A percentile compares a stretch with the other conserved stretches of the same genome.
phyloP scores from a whole-genome alignment of 2,888 invertebrate genomes.

The Netelia melanura region DNA sequence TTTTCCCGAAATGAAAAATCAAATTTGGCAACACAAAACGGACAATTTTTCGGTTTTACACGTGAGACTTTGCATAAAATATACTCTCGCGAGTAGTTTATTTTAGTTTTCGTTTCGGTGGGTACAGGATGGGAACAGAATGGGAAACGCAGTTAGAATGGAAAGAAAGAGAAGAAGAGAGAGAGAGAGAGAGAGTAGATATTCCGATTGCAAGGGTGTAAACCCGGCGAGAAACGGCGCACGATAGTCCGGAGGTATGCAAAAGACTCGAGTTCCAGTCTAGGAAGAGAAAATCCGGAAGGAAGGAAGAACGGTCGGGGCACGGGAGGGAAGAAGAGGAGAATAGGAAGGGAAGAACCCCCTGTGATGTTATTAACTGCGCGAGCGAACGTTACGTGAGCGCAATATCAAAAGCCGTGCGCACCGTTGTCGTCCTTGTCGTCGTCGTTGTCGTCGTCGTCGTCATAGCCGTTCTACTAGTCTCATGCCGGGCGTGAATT shows the following conservation, averaged over 20 bases:
- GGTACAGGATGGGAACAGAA: constrained; percentile 23
- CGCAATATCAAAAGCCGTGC: constrained; percentile 72
- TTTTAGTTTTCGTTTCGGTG: constrained; percentile 41
- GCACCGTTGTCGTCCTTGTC: constrained; percentile 42
- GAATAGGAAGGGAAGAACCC: constrained; percentile 60
- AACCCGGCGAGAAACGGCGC: constrained; percentile 34
- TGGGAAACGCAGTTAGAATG: neutral
- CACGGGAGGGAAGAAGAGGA: neutral
- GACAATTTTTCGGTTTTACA: constrained; percentile 12
- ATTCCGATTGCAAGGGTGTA: constrained; percentile 43
- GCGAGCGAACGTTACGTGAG: constrained; percentile 72
- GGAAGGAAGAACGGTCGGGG: constrained; percentile 36
- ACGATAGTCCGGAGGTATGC: constrained; percentile 48
- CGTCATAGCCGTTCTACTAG: constrained; percentile 23
- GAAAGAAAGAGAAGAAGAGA: neutral
- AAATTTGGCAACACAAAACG: constrained; percentile 38
- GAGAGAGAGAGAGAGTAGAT: constrained; percentile 21
- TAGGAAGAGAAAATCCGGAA: constrained; percentile 32
- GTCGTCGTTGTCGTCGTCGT: constrained; percentile 32
- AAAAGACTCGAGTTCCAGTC: constrained; percentile 44
- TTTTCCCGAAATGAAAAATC: constrained; percentile 25
- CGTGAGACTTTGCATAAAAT: constrained; percentile 2
- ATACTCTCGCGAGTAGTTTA: constrained; percentile 15
- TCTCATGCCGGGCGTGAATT: constrained; percentile 51
- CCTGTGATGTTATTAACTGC: constrained; percentile 77